Percentiles rank a stretch among this genome's conserved stretches.
phyloP scores from a whole-genome alignment of 2,113 vertebrate species.

The Cepphus grylle region DNA sequence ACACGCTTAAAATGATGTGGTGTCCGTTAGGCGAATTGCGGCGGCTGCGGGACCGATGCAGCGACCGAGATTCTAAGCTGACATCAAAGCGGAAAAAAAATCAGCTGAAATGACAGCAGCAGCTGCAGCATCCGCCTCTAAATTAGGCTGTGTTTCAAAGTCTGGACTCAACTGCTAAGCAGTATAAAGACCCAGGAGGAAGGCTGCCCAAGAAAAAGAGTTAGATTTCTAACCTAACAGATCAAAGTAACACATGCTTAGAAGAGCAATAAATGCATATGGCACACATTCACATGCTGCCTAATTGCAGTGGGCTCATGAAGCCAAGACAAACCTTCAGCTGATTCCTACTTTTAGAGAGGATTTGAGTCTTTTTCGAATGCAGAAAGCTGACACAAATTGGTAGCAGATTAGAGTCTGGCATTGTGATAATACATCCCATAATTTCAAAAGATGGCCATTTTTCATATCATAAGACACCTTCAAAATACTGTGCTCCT shows the following conservation, averaged over 20 bases:
- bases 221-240: slow-evolving; percentile 81
- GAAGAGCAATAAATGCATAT: slow-evolving; percentile 83
- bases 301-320: slow-evolving; percentile 80
- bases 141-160: slow-evolving; percentile 90
- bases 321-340: slow-evolving; percentile 77
- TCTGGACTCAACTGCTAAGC: slow-evolving; percentile 91
- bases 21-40: slow-evolving; percentile 53
- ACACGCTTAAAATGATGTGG: slow-evolving; percentile 65
- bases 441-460: slow-evolving; percentile 72
- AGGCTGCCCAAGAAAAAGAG: slow-evolving; percentile 84
- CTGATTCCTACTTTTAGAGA: slow-evolving; percentile 72
- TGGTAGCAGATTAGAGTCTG: slow-evolving; percentile 76
- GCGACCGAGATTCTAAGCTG: slow-evolving; percentile 79
- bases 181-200: slow-evolving; percentile 92
- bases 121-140: slow-evolving; percentile 91
- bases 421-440: slow-evolving; percentile 62
- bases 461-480: slow-evolving; percentile 56
- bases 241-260: slow-evolving; percentile 88
- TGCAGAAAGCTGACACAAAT: slow-evolving; percentile 76
- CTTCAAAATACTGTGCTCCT: slow-evolving; percentile 63
- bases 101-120: slow-evolving; percentile 89
- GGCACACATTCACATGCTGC: slow-evolving; percentile 78
- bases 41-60: slow-evolving; percentile 75
- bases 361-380: slow-evolving; percentile 68
- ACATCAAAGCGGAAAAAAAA: slow-evolving; percentile 89